phyloP scores from a whole-genome alignment of 2,113 vertebrate species.

The Ophthalmolycus amberensis region DNA sequence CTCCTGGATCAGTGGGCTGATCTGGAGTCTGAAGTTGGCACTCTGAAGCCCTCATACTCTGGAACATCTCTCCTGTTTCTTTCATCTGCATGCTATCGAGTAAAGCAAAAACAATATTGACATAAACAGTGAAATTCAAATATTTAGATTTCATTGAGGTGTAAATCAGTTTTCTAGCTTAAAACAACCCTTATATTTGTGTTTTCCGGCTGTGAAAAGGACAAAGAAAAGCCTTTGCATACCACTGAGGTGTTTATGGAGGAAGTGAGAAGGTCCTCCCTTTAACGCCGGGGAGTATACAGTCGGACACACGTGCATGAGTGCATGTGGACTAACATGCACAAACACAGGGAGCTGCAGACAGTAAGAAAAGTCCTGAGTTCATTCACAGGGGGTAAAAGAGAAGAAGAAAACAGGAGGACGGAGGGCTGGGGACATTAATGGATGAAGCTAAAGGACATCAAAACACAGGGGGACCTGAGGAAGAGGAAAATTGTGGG shows the following conservation, averaged over 20 bases:
- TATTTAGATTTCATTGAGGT: constrained; percentile 10
- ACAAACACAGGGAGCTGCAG: constrained; percentile 25
- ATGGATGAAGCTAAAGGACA: constrained; percentile 21
- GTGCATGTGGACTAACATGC: constrained; percentile 35
- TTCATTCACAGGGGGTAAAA: constrained; percentile 31
- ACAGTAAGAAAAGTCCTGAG: constrained; percentile 10
- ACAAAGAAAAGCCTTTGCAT: constrained; percentile 45
- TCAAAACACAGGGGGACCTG: constrained; percentile 11
- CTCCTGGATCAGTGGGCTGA: background rate
- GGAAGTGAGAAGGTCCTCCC: constrained; percentile 54
- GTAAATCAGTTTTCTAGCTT: background rate
- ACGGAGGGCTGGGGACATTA: background rate
- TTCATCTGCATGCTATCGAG: background rate
- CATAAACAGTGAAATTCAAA: background rate
- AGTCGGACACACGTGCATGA: constrained; percentile 15
- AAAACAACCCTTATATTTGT: background rate
- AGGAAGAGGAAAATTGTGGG: background rate
- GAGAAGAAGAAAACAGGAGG: constrained; percentile 36
- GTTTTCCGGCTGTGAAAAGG: background rate
- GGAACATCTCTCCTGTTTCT: background rate
- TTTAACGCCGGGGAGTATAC: constrained; percentile 46
- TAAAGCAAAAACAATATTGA: constrained; percentile 1
- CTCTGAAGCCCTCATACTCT: background rate
- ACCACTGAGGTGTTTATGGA: constrained; percentile 63
- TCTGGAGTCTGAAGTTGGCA: background rate